These are phyloP conservation scores for Tetragonula clypearis DNA, from an alignment of 1,140 invertebrate species.

Conservation along the genomic window DNA sequence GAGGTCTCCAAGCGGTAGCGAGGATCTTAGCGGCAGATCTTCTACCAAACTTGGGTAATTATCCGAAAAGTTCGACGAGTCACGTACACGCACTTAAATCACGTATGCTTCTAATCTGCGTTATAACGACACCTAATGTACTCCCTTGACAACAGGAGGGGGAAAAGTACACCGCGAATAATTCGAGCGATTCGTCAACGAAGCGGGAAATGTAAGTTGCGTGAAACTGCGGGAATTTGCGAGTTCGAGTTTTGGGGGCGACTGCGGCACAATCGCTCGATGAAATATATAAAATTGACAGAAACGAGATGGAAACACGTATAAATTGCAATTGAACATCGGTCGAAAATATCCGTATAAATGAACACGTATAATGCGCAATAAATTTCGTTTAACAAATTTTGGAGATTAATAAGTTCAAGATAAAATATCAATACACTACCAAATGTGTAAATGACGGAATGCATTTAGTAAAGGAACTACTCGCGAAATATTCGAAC, in stretches of 20 bases:
- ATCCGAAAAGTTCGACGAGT: conserved; percentile 62
- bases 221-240: not conserved
- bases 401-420: not conserved
- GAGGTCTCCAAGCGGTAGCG: conserved; percentile 51
- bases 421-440: not conserved
- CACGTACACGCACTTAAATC: conserved; percentile 46
- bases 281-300: not conserved
- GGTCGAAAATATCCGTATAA: no score
- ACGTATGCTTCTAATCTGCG: not conserved
- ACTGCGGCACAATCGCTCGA: not conserved
- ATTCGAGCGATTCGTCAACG: conserved; percentile 66
- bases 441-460: no score
- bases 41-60: conserved; percentile 75
- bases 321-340: not conserved
- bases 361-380: not conserved
- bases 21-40: conserved; percentile 54
- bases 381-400: not conserved
- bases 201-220: conserved; percentile 66
- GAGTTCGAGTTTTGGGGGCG: conserved; percentile 40
- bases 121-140: conserved; percentile 49
- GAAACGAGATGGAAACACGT: not conserved
- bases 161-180: conserved; percentile 67
- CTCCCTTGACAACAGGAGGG: conserved; percentile 56
- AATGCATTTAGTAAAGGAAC: no score
- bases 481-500: no score